A percentile compares a stretch with the other conserved stretches of the same genome.
These are phyloP conservation scores for Bombus superbus DNA, from an alignment of 1,140 invertebrate species.

Conservation along the genomic window DNA sequence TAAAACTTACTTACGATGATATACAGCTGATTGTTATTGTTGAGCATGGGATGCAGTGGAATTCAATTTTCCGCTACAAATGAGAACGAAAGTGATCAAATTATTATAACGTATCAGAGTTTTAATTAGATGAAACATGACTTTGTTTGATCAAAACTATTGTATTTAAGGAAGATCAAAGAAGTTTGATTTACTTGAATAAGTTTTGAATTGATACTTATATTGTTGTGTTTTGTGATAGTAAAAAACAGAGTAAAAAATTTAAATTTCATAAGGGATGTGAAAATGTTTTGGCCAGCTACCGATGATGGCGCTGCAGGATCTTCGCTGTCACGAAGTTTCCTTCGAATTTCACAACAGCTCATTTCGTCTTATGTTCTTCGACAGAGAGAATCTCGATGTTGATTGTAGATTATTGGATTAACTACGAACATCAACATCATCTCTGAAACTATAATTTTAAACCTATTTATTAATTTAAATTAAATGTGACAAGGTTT, in stretches of 20 bases:
- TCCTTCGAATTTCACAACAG: slow-evolving; percentile 41
- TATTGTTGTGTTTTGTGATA: neutral
- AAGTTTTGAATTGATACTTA: neutral
- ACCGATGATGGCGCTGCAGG: slow-evolving; percentile 20
- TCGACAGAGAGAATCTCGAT: neutral
- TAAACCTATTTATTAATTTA: too few relatives aligned
- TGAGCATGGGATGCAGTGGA: neutral
- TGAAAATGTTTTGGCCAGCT: neutral
- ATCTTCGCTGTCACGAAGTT: neutral
- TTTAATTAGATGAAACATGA: neutral
- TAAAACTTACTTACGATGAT: neutral
- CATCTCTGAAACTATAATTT: neutral
- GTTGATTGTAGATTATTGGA: neutral
- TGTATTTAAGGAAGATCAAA: too few relatives aligned
- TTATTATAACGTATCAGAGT: neutral
- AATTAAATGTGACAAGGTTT: neutral
- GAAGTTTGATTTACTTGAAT: neutral
- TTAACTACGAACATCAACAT: too few relatives aligned
- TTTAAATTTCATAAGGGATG: slow-evolving; percentile 17
- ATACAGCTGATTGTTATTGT: neutral
- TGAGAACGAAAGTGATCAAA: neutral
- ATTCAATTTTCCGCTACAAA: slow-evolving; percentile 20
- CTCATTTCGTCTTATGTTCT: slow-evolving; percentile 39
- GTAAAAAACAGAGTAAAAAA: neutral
- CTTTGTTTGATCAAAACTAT: neutral